A percentile compares a stretch with the other conserved stretches of the same genome.
phyloP scores from a whole-genome alignment of 2,113 vertebrate species.

The Silurus glanis region DNA sequence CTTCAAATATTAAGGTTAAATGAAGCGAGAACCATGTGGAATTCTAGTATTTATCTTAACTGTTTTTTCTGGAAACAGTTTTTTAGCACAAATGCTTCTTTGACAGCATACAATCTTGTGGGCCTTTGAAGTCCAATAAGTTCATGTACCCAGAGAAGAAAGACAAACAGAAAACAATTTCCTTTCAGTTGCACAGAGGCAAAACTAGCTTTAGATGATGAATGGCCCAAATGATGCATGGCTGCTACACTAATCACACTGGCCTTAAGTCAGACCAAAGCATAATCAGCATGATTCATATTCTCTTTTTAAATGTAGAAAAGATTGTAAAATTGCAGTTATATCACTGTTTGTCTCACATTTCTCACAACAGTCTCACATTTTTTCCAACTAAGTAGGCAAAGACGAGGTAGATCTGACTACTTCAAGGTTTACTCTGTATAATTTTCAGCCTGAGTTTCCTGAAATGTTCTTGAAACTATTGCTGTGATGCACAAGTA shows the following conservation, averaged over 20 bases:
- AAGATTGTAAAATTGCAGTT: background rate
- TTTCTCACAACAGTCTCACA: background rate
- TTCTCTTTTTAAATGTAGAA: background rate
- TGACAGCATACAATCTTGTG: constrained; percentile 13
- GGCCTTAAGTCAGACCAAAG: background rate
- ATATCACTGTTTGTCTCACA: no score
- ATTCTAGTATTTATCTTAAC: constrained; percentile 60
- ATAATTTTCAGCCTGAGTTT: background rate
- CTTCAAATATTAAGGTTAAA: constrained; percentile 55
- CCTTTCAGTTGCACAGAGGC: constrained; percentile 32
- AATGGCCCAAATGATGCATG: constrained; percentile 36
- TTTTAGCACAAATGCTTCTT: constrained; percentile 41
- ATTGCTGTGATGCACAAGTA: background rate
- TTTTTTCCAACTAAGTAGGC: background rate
- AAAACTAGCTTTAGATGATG: constrained; percentile 58
- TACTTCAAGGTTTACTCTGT: background rate
- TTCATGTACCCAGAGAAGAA: constrained; percentile 44
- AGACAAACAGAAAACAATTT: constrained; percentile 30
- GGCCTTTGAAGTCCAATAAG: constrained; percentile 42
- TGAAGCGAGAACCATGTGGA: constrained; percentile 58
- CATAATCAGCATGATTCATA: background rate
- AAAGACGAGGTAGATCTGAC: background rate
- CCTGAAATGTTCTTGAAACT: no score
- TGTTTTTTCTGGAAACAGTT: constrained; percentile 48
- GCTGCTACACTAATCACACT: constrained; percentile 37